phyloP scores from a whole-genome alignment of 2,888 invertebrate species.

The Tetragonisca angustula region DNA sequence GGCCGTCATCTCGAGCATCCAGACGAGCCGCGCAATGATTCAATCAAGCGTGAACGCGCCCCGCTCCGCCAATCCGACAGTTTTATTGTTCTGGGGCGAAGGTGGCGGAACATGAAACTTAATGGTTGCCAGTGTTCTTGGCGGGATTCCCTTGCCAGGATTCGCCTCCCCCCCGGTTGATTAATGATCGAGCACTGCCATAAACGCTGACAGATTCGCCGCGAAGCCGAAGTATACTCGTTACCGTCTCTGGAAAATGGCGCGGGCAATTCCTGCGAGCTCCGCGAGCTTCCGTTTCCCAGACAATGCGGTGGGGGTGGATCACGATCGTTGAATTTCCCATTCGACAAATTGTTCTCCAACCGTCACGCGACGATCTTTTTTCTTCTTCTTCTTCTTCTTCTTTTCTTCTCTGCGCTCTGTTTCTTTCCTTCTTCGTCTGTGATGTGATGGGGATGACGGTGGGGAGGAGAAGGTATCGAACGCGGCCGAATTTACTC shows the following conservation, averaged over 20 bases:
- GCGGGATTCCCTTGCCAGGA: constrained; percentile 47
- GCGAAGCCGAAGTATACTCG: constrained; percentile 24
- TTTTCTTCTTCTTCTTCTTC: too few species aligned
- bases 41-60: constrained; percentile 49
- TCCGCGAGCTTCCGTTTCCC: not conserved
- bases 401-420: too few species aligned
- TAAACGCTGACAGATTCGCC: constrained; percentile 57
- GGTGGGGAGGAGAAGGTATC: not conserved
- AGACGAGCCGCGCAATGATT: constrained; percentile 47
- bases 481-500: not conserved
- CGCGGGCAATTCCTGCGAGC: not conserved
- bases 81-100: constrained; percentile 50
- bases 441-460: not conserved
- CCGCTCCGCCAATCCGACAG: constrained; percentile 39
- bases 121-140: constrained; percentile 51
- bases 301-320: not conserved
- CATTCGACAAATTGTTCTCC: not conserved
- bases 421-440: not conserved
- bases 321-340: not conserved
- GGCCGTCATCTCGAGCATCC: constrained; percentile 33
- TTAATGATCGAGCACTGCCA: constrained; percentile 50
- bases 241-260: not conserved
- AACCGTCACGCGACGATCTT: too few species aligned
- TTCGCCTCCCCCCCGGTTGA: constrained; percentile 7
- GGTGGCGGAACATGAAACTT: constrained; percentile 46